These are phyloP conservation scores for Ischnus inquisitorius DNA, from an alignment of 2,888 invertebrate species.

Conservation along the genomic window DNA sequence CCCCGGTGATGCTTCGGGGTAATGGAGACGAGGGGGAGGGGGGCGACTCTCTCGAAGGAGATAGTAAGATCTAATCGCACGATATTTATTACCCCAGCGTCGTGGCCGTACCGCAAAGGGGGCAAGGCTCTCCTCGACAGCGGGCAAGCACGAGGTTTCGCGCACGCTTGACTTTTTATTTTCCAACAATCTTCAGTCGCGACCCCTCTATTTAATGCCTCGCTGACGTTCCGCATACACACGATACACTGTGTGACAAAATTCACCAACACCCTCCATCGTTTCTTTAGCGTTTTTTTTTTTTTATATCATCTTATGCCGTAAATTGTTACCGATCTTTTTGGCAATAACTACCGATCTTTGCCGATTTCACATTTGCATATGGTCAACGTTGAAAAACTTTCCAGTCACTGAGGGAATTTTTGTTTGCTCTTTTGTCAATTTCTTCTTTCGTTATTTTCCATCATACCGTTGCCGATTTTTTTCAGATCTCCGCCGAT, in stretches of 20 bases:
- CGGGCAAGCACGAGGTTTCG: constrained; percentile 69
- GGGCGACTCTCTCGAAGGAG: constrained; percentile 8
- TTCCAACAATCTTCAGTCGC: constrained; percentile 18
- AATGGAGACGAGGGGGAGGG: constrained; percentile 29
- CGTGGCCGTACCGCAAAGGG: constrained; percentile 74
- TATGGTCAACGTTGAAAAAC: no score
- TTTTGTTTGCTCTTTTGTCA: no score
- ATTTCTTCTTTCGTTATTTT: no score
- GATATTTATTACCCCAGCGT: constrained; percentile 83
- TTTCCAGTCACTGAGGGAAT: no score
- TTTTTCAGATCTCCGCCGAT: no score
- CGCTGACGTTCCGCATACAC: background rate
- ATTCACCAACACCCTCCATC: background rate
- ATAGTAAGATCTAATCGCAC: constrained; percentile 82
- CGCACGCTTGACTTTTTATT: constrained; percentile 60
- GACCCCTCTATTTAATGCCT: background rate
- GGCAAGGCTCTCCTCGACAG: constrained; percentile 63
- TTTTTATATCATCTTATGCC: background rate
- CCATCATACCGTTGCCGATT: no score
- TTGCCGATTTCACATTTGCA: no score
- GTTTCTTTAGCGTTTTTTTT: background rate
- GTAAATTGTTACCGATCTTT: no score
- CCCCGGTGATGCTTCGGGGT: constrained; percentile 52
- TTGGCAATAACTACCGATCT: no score
- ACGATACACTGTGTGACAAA: background rate